These are phyloP conservation scores for Rhinoderma darwinii DNA, from an alignment of 2,113 vertebrate species.

Conservation along the genomic window DNA sequence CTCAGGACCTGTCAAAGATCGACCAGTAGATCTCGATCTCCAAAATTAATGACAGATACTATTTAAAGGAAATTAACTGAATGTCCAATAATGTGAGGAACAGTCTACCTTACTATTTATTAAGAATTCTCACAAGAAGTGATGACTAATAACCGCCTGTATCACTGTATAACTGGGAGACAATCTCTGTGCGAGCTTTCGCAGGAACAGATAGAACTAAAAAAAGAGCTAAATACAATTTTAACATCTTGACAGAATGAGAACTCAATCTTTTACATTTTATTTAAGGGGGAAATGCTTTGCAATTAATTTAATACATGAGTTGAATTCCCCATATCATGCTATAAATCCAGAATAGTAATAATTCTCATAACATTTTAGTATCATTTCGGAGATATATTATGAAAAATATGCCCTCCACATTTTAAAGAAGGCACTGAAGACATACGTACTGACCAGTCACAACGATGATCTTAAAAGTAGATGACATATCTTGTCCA, in stretches of 20 bases:
- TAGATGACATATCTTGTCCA: background rate
- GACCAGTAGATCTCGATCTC: no score
- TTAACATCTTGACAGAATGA: background rate
- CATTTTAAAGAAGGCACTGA: background rate
- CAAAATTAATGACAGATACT: background rate
- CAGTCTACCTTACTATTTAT: no score
- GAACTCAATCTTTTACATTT: background rate
- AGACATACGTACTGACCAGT: background rate
- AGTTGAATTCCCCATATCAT: background rate
- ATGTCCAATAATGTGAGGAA: no score
- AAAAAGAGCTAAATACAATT: background rate
- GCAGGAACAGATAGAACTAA: background rate
- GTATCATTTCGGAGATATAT: background rate
- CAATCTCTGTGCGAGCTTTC: background rate
- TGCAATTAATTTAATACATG: slow-evolving; percentile 8
- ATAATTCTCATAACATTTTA: background rate
- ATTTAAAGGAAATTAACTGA: background rate
- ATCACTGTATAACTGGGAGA: background rate
- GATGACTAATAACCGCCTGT: background rate
- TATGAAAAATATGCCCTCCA: background rate
- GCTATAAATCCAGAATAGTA: background rate
- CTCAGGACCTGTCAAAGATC: no score
- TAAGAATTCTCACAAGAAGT: background rate
- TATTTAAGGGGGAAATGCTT: background rate
- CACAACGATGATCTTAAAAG: background rate